phyloP scores from a whole-genome alignment of 2,888 invertebrate species.

The Dermolepida albohirtum region DNA sequence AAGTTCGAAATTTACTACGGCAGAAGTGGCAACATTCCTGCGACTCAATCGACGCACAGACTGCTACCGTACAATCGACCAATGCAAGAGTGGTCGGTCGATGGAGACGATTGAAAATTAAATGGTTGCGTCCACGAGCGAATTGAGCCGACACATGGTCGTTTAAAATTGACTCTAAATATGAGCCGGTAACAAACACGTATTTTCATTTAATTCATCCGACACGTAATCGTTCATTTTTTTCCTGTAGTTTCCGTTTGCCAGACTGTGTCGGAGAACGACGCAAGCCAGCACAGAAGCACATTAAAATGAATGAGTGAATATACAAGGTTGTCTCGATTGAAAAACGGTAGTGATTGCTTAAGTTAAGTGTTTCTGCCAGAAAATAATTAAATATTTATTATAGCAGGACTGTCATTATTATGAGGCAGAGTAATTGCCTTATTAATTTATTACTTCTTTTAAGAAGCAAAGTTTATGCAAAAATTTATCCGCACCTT shows the following conservation, averaged over 20 bases:
- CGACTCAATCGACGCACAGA: constrained; percentile 43
- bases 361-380: too few species aligned
- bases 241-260: constrained; percentile 21
- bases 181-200: constrained; percentile 25
- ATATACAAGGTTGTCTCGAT: too few species aligned
- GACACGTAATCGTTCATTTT: constrained; percentile 35
- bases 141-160: constrained; percentile 12
- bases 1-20: constrained; percentile 47
- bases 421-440: too few species aligned
- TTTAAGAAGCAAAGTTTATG: too few species aligned
- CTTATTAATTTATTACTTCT: too few species aligned
- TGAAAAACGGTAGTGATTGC: too few species aligned
- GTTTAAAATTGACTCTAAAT: constrained; percentile 27
- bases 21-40: constrained; percentile 45
- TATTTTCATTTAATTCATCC: constrained; percentile 34
- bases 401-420: too few species aligned
- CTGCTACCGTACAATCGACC: constrained; percentile 44
- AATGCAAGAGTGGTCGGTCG: not conserved
- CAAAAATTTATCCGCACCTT: too few species aligned
- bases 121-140: constrained; percentile 2
- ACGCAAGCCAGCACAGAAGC: too few species aligned
- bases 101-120: not conserved
- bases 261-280: not conserved
- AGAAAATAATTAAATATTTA: too few species aligned
- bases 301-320: too few species aligned